A percentile compares a stretch with the other conserved stretches of the same genome.
Evolutionary conservation across 2,888 invertebrate genomes (phyloP).

Genomic region (Lumbricus terrestris): DNA sequence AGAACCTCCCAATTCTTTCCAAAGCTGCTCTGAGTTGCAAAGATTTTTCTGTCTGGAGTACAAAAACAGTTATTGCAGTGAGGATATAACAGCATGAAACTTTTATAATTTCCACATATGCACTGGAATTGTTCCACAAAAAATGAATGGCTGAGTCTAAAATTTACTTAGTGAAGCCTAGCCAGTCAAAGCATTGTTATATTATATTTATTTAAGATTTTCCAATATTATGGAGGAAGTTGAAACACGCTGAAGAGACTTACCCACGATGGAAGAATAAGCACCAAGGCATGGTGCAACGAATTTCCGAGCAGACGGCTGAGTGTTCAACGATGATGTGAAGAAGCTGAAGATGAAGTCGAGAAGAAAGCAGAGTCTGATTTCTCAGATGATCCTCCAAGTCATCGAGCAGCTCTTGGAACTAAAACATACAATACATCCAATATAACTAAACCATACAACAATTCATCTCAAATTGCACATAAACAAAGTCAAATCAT

Average conservation of each 20-base stretch:
- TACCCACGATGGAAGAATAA: neutral
- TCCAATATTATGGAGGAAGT: neutral
- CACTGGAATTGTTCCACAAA: too few relatives aligned
- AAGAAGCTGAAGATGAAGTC: neutral
- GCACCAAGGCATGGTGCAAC: neutral
- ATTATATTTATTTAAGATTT: neutral
- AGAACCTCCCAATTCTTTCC: too few relatives aligned
- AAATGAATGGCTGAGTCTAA: too few relatives aligned
- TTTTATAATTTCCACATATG: too few relatives aligned
- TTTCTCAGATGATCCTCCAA: conserved; percentile 3
- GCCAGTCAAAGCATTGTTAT: neutral
- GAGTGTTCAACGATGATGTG: neutral
- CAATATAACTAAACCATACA: neutral
- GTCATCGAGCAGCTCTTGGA: neutral
- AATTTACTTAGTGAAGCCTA: neutral
- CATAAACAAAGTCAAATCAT: too few relatives aligned
- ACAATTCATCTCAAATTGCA: too few relatives aligned
- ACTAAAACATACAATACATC: neutral
- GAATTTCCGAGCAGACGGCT: neutral
- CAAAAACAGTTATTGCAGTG: too few relatives aligned
- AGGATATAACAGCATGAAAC: too few relatives aligned
- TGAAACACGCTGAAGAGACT: neutral
- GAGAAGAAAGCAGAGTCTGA: neutral
- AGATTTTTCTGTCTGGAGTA: too few relatives aligned
- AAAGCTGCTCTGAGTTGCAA: too few relatives aligned